These are phyloP conservation scores for Urocolius indicus DNA, from an alignment of 2,113 vertebrate species.

Conservation along the genomic window DNA sequence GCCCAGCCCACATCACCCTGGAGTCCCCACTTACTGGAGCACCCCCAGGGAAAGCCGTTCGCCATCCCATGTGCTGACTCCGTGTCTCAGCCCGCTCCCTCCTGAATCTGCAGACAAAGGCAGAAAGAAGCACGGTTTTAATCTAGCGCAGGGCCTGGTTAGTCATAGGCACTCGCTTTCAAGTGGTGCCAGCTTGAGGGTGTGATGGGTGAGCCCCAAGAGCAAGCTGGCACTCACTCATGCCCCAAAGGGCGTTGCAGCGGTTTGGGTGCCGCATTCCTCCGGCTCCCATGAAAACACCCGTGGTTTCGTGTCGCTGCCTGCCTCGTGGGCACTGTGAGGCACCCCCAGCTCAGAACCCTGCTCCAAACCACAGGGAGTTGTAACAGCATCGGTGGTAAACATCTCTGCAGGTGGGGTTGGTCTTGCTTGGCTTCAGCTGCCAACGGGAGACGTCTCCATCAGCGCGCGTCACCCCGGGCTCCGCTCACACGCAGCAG, in stretches of 20 bases:
- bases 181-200: constrained; percentile 24
- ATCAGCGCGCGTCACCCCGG: neutral
- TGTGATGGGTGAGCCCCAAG: neutral
- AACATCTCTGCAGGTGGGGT: neutral
- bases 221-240: neutral
- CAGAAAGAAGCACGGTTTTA: neutral
- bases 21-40: neutral
- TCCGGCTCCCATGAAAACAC: neutral
- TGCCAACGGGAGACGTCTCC: neutral
- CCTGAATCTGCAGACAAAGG: neutral
- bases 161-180: neutral
- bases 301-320: neutral
- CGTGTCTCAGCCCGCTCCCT: neutral
- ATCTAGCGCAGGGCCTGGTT: neutral
- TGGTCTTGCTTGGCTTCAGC: neutral
- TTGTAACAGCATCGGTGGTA: neutral
- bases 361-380: neutral
- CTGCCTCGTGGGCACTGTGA: neutral
- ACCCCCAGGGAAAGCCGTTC: neutral
- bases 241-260: neutral
- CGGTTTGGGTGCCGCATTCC: neutral
- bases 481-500: neutral
- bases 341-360: neutral
- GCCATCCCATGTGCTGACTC: neutral
- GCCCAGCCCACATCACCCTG: neutral